phyloP scores from a whole-genome alignment of 2,797 vertebrate genomes.

The Gobio occitaniae region DNA sequence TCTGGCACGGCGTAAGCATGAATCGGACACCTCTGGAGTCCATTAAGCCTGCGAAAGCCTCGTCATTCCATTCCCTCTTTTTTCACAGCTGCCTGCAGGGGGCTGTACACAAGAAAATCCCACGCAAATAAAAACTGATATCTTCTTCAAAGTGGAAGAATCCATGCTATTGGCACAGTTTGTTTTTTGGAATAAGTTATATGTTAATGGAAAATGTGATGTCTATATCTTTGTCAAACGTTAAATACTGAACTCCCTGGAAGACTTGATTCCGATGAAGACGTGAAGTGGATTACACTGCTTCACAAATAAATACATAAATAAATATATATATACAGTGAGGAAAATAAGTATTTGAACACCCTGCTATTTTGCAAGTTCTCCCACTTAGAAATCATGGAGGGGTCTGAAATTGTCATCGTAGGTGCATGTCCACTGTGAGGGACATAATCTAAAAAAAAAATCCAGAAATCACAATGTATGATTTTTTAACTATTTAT shows the following conservation, averaged over 20 bases:
- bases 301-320: background rate
- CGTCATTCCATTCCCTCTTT: constrained; percentile 13
- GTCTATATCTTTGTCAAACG: background rate
- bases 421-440: too few relatives aligned
- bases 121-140: constrained; percentile 22
- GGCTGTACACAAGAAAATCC: background rate
- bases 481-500: too few relatives aligned
- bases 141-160: background rate
- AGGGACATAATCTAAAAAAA: too few relatives aligned
- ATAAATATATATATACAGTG: too few relatives aligned
- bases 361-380: too few relatives aligned
- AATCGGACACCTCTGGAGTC: constrained; percentile 30
- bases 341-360: too few relatives aligned
- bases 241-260: background rate
- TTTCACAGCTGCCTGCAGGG: constrained; percentile 25
- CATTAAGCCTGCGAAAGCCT: constrained; percentile 34
- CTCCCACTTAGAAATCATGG: too few relatives aligned
- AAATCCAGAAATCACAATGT: too few relatives aligned
- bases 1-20: constrained; percentile 4
- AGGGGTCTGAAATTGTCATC: too few relatives aligned
- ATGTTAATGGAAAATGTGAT: background rate
- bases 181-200: background rate
- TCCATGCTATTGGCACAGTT: background rate
- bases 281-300: background rate
- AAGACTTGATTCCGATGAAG: background rate